Evolutionary conservation across 53 echinoderm and acorn worm species (phyloP).

Genomic region (Astropecten irregularis): DNA sequence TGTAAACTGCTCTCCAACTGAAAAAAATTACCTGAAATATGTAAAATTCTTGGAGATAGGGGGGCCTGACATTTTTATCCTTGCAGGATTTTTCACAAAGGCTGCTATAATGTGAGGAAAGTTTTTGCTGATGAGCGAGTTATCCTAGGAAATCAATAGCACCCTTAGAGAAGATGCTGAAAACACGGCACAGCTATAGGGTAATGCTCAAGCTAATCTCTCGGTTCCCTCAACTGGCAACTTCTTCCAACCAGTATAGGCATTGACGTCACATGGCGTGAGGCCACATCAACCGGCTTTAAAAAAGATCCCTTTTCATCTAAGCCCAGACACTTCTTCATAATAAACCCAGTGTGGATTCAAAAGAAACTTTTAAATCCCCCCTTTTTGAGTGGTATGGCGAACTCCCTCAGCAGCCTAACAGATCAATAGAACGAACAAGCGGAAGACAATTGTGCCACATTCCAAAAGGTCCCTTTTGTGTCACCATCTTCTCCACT

Average conservation of each 20-base stretch:
- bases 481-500: neutral
- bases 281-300: too few species aligned
- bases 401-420: neutral
- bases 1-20: too few species aligned
- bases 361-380: conserved; percentile 7
- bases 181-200: neutral
- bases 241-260: neutral
- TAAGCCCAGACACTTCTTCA: too few species aligned
- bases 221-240: neutral
- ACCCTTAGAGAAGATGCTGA: neutral
- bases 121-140: neutral
- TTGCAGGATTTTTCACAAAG: too few species aligned
- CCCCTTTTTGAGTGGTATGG: neutral
- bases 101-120: too few species aligned
- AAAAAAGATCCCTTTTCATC: too few species aligned
- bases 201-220: conserved; percentile 20
- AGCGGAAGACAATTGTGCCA: conserved; percentile 1
- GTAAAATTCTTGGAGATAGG: too few species aligned
- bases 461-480: conserved; percentile 22
- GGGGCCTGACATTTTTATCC: too few species aligned
- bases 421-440: conserved; percentile 45
- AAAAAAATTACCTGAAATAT: too few species aligned
- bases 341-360: too few species aligned
- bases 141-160: conserved; percentile 7
- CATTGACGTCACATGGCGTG: neutral